phyloP scores from a whole-genome alignment of 1,140 invertebrate species.

The Lucilia sericata region DNA sequence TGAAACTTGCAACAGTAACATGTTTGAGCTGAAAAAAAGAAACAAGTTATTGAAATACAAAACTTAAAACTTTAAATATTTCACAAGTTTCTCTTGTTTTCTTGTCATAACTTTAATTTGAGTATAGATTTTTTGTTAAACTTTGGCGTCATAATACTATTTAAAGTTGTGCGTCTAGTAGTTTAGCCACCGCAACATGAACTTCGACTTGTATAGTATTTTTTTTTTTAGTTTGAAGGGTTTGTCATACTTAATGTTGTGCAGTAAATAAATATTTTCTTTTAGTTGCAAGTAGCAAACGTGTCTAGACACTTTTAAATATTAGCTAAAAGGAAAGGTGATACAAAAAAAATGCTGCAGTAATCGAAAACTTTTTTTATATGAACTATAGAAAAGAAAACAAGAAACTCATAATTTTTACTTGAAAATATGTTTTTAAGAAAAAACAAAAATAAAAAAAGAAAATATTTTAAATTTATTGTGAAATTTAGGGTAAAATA shows the following conservation, averaged over 20 bases:
- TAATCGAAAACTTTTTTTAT: too few species aligned
- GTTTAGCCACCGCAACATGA: background rate
- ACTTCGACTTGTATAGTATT: background rate
- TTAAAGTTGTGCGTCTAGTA: background rate
- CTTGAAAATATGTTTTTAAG: too few species aligned
- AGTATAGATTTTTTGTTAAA: background rate
- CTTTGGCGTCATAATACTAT: background rate
- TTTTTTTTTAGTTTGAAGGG: too few species aligned
- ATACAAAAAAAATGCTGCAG: too few species aligned
- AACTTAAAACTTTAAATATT: background rate
- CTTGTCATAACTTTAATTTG: background rate
- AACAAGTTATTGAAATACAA: too few species aligned
- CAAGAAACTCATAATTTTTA: too few species aligned
- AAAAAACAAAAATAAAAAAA: too few species aligned
- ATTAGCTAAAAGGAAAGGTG: background rate
- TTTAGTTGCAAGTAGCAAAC: background rate
- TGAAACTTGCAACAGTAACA: background rate
- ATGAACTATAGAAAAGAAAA: too few species aligned
- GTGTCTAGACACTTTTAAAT: constrained; percentile 5
- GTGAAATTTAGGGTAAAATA: too few species aligned
- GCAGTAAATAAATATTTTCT: background rate
- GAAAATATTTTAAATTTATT: too few species aligned
- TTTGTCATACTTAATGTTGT: background rate
- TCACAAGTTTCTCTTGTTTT: background rate
- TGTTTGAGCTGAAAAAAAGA: too few species aligned